Conservation (phyloP, 2,888 invertebrate genomes). For the Lycocerus yunnanus region DNA sequence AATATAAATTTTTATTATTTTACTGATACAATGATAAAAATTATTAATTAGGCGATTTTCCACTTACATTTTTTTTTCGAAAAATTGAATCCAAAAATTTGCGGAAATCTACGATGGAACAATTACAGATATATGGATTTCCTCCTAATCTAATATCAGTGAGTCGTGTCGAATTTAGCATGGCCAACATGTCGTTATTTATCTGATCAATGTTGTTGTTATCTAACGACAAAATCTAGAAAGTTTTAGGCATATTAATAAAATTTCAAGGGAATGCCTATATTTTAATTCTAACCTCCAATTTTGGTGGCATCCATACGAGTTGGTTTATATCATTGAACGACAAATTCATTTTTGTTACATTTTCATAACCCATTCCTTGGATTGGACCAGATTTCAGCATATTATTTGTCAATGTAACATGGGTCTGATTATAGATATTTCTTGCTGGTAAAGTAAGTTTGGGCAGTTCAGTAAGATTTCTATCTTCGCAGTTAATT, state of each 20-base stretch:
- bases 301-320: conserved; percentile 53
- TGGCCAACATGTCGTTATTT: conserved; percentile 52
- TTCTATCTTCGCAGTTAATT: conserved; percentile 60
- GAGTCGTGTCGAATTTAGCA: conserved; percentile 52
- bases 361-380: conserved; percentile 55
- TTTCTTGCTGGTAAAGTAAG: conserved; percentile 33
- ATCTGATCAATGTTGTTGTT: conserved; percentile 61
- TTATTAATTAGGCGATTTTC: too few species aligned
- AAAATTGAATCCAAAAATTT: conserved; percentile 51
- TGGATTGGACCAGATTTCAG: conserved; percentile 23
- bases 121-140: conserved; percentile 67
- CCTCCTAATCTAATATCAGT: conserved; percentile 52
- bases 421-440: conserved; percentile 33
- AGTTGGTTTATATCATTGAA: conserved; percentile 57
- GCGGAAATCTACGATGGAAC: conserved; percentile 55
- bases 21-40: too few species aligned
- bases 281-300: conserved; percentile 49
- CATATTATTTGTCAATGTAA: conserved; percentile 41
- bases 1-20: neutral
- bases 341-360: conserved; percentile 58
- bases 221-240: conserved; percentile 58
- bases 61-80: neutral
- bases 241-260: conserved; percentile 3
- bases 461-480: conserved; percentile 56
- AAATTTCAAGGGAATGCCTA: neutral